Evolutionary conservation across 2,113 vertebrate species (phyloP), one percentile per base, ranked within the genome.

Genomic region (Austrofundulus limnaeus): DNA sequence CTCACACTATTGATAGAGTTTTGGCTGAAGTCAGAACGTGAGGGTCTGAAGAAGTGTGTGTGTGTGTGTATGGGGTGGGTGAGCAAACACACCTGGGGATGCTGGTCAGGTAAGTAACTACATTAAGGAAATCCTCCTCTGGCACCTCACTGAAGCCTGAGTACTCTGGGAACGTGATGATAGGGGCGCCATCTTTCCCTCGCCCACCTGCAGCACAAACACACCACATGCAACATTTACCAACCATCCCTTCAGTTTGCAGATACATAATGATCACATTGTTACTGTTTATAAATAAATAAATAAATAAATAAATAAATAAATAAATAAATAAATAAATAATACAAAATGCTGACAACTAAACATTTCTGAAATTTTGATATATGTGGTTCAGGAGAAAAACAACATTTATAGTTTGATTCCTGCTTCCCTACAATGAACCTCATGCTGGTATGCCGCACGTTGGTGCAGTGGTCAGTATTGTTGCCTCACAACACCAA

Each of bases 71-170:
- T n/a, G n/a, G n/a, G n/a, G n/a, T n/a, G n/a, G n/a, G n/a, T n/a
- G n/a, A 47, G n/a, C 21, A 20, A 28, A 48, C 50, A n/a, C 75
- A 97, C 95, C 95, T 98, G 86, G 95, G 96, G 75, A 99, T 94
- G 84, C 96, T 98, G 71, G 95, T 96, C 86, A 98, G 90, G 61
- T 98, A 98, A 0, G 95, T 97, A 66, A 97, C 90, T 13, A 96
- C 96, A 0, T 96, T 98, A 55, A 96, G 86, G 78, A 99, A 98
- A 81, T 98, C 96, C 0, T 97, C 95, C 21, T 98, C 94, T 0
- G 94, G 88, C 70, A 97, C 94, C 42, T 96, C 95, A 15, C 92
- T 94, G 86, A 98, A 98, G 51, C 91, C 92, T 49, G 94, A 93
- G 80, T 92, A 94, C 76, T 98, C 96, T 51, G 96, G 95, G 63